Conservation (phyloP, 2,797 vertebrate genomes). For the Lophius americanus region DNA sequence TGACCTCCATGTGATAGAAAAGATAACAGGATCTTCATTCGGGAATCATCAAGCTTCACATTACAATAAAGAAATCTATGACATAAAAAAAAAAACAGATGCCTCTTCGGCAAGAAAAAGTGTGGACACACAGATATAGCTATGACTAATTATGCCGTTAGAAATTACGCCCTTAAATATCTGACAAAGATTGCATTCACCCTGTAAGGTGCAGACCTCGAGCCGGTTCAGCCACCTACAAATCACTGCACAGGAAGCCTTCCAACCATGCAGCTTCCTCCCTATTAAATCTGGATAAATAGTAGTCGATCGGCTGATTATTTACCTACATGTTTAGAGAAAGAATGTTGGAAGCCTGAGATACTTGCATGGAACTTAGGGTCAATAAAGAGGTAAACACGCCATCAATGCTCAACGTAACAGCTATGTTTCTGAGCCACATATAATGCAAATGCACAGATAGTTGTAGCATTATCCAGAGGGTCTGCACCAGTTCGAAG, state of each 20-base stretch:
- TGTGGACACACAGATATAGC: conserved; percentile 5
- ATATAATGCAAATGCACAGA: conserved; percentile 12
- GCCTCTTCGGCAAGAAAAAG: not conserved
- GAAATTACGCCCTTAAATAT: conserved; percentile 19
- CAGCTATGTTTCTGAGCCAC: conserved; percentile 10
- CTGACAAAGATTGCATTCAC: conserved; percentile 76
- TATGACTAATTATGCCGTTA: conserved; percentile 26
- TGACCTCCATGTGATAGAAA: conserved; percentile 3
- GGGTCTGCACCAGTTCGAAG: conserved; percentile 10
- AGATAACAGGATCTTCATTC: not conserved
- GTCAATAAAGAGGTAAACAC: conserved; percentile 71
- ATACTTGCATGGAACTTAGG: conserved; percentile 58
- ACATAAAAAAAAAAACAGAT: not conserved
- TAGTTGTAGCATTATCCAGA: conserved; percentile 15
- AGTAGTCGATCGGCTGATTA: conserved; percentile 68
- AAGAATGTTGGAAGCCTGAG: conserved; percentile 49
- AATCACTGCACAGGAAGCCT: conserved; percentile 69
- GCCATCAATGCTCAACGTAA: conserved; percentile 26
- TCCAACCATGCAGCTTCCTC: conserved; percentile 72
- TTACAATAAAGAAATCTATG: not conserved
- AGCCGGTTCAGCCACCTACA: conserved; percentile 44
- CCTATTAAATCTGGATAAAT: conserved; percentile 74
- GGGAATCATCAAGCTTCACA: conserved; percentile 1
- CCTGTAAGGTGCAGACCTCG: conserved; percentile 24
- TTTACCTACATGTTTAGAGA: conserved; percentile 75